Base-by-base conservation (phyloP, 2,797 vertebrate species). In the Columba guinea region DNA sequence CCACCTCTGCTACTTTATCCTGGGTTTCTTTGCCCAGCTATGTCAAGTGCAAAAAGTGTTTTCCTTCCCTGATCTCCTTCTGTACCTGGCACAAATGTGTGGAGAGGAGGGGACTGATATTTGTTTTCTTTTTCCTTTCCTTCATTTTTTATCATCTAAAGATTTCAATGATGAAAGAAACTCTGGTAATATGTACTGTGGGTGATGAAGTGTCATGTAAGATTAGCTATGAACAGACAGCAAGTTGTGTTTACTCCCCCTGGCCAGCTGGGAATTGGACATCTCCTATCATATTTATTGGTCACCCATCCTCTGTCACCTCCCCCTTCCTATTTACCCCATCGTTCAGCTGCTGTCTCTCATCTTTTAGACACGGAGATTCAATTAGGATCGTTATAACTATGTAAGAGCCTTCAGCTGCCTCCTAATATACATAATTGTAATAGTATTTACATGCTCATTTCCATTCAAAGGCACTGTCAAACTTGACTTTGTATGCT, bases 1-100 rank as follows among this genome's bases (percentile, higher is more conserved):
- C 68, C 85, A 74, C 73, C 65, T 89, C 95, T 92, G 90, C 86
- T 89, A 86, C 91, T 94, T 77, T 86, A 90, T 89, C 85, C 70
- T 41, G 56, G 56, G n/a, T 63, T 97, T 95, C 90, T 84, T 83
- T 62, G 60, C 80, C 77, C 82, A 55, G 76, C 58, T 93, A 84
- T 75, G 60, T 63, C 89, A 79, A 80, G 22, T 30, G 8, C 49
- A 85, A 59, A 87, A 89, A 89, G 37, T 37, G 60, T 84, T 93
- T 93, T 93, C 60, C 81, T 93, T 78, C 60, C 48, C 76, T 46
- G 34, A 59, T 86, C 52, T 81, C 26, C 55, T 81, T 87, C 82
- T 89, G 73, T 59, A 60, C 34, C n/a, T 28, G 58, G 32, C 49
- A 90, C 22, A 77, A 70, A 69, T n/a, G 14, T 30, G 22, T 4